These are phyloP conservation scores for Capitulum mitella DNA, from an alignment of 2,888 invertebrate genomes.

Conservation along the genomic window DNA sequence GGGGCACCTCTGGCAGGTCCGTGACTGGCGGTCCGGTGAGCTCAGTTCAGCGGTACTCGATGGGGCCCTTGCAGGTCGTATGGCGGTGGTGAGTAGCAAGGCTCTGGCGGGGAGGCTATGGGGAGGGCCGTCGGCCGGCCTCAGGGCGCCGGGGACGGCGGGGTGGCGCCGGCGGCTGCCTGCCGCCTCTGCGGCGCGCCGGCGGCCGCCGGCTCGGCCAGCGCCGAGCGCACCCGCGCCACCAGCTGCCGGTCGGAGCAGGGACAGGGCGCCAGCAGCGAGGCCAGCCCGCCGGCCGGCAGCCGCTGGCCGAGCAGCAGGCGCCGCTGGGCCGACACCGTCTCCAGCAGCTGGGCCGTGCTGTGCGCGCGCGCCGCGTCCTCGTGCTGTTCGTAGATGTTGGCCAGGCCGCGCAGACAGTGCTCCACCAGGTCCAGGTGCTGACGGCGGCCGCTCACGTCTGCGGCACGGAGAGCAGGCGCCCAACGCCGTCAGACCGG, in stretches of 20 bases:
- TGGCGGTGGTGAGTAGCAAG: too few species aligned
- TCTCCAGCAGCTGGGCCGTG: not conserved
- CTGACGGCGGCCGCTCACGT: not conserved
- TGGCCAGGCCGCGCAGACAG: not conserved
- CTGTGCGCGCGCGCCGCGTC: not conserved
- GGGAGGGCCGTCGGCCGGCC: too few species aligned
- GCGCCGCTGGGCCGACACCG: not conserved
- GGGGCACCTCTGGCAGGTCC: too few species aligned
- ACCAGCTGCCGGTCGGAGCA: not conserved
- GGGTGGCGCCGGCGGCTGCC: too few species aligned
- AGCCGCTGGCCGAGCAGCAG: not conserved
- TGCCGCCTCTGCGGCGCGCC: too few species aligned
- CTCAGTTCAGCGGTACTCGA: too few species aligned
- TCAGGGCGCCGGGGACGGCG: too few species aligned
- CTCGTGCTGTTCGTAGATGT: not conserved
- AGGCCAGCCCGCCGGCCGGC: not conserved
- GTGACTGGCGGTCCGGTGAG: too few species aligned
- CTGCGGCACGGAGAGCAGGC: not conserved
- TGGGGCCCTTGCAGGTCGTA: too few species aligned
- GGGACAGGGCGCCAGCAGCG: not conserved
- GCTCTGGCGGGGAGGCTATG: too few species aligned
- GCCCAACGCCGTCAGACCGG: too few species aligned
- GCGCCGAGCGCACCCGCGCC: not conserved
- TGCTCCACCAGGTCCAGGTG: slow-evolving; percentile 5
- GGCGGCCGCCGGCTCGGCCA: not conserved